A percentile compares a stretch with the other conserved stretches of the same genome.
Conservation (phyloP, 2,888 invertebrate genomes). For the Folsomia manolachei region DNA sequence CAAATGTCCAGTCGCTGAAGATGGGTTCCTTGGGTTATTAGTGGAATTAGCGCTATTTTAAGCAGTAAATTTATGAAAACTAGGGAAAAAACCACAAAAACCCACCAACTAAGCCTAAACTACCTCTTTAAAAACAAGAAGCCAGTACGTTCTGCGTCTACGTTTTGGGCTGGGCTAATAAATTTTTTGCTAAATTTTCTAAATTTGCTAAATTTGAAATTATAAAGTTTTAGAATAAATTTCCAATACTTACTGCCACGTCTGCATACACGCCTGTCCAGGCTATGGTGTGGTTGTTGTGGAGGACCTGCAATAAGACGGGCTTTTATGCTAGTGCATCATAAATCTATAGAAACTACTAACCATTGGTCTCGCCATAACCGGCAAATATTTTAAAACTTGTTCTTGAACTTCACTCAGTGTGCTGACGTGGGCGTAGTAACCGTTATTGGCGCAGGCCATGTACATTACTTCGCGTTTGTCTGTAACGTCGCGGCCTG, state of each 20-base stretch:
- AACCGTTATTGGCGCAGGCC: slow-evolving; percentile 98
- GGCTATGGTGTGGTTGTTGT: slow-evolving; percentile 73
- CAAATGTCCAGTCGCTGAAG: slow-evolving; percentile 89
- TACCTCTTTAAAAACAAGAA: slow-evolving; percentile 40
- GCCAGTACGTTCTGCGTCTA: slow-evolving; percentile 38
- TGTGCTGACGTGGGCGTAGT: slow-evolving; percentile 93
- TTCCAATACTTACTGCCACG: slow-evolving; percentile 67
- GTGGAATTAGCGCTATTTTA: neutral
- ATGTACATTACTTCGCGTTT: slow-evolving; percentile 93
- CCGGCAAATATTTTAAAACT: slow-evolving; percentile 93
- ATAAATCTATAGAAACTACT: too few relatives aligned
- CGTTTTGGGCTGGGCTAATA: slow-evolving; percentile 31
- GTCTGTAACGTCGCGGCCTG: slow-evolving; percentile 90
- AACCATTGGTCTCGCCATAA: slow-evolving; percentile 69
- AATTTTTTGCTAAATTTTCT: neutral
- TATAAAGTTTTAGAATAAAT: neutral
- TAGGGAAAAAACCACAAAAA: neutral
- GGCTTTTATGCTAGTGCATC: neutral
- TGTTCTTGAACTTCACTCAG: slow-evolving; percentile 96
- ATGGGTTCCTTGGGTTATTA: slow-evolving; percentile 52
- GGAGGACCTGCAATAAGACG: slow-evolving; percentile 26
- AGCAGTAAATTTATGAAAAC: neutral
- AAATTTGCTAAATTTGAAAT: neutral
- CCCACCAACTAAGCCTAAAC: neutral
- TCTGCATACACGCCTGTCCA: slow-evolving; percentile 98